Evolutionary conservation across 2,888 invertebrate genomes (phyloP), one percentile per base, ranked within the genome.

Genomic region (Cosmia pyralina): DNA sequence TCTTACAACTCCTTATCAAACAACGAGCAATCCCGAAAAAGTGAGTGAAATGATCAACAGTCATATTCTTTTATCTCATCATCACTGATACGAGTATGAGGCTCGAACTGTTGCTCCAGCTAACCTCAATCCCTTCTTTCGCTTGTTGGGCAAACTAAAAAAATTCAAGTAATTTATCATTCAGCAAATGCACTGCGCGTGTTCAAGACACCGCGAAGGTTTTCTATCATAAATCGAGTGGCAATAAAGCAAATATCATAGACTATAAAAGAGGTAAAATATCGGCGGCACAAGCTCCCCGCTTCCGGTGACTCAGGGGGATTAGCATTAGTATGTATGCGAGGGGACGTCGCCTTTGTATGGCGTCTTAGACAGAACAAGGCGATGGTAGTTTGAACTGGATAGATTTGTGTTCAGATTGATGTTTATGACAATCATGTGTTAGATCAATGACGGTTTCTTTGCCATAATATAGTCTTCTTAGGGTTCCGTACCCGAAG

Each of bases 241-340:
- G 13, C 60, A 69, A 72, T 83, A 84, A 65, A 70, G 44, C 64
- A 81, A 70, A 67, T 65, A 58, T 68, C 34, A 63, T 59, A 69
- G 58, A 41, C 72, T 44, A 72, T 64, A 79, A 64, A 73, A 75
- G 63, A 68, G 64, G 53, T 70, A 77, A 77, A 52, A 62, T 57
- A 70, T 72, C 63, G 41, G 11, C 59, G 65, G 66, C 46, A 50
- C 77, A 78, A 77, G 79, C 79, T 79, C 69, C 58, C 73, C 62
- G 62, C 74, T 87, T 90, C 90, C 90, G 88, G 89, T 92, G 92
- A 91, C 75, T 92, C 91, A 92, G 38, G 38, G 48, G 69, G 77
- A 50, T 80, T 63, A 74, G 79, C 84, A 91, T 90, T 90, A 91
- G 91, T 90, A 91, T 91, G 91, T 90, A 91, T 91, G 89, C 89